Percentiles rank a stretch among this genome's conserved stretches.
phyloP scores from a whole-genome alignment of 2,797 vertebrate genomes.

The Gobionotothen gibberifrons region DNA sequence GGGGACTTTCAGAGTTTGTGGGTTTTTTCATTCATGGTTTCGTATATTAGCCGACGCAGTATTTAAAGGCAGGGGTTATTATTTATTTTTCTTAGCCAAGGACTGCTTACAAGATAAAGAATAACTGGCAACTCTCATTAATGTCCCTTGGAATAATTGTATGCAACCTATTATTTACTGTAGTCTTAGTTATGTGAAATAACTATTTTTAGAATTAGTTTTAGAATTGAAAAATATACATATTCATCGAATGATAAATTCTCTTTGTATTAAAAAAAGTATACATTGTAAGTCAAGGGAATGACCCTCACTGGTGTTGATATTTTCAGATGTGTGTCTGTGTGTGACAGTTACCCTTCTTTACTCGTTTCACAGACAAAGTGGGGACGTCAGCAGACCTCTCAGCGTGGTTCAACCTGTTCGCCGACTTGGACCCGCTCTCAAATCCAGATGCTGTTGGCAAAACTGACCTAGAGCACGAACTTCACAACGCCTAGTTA shows the following conservation, averaged over 20 bases:
- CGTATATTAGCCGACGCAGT: not conserved
- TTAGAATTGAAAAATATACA: too few relatives aligned
- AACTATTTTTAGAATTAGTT: too few relatives aligned
- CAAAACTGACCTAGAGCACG: slow-evolving; percentile 89
- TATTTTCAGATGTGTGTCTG: not conserved
- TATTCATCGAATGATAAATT: too few relatives aligned
- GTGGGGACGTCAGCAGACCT: slow-evolving; percentile 81
- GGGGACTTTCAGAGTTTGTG: slow-evolving; percentile 13
- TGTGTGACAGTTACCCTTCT: not conserved
- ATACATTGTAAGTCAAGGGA: too few relatives aligned
- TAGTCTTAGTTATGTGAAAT: too few relatives aligned
- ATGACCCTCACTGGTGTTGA: too few relatives aligned
- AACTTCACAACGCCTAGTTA: slow-evolving; percentile 92
- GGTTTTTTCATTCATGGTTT: slow-evolving; percentile 36
- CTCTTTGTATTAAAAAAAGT: too few relatives aligned
- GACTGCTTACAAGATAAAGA: too few relatives aligned
- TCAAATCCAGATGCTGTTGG: slow-evolving; percentile 89
- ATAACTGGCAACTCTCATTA: too few relatives aligned
- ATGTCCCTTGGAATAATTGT: too few relatives aligned
- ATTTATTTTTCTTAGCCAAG: too few relatives aligned
- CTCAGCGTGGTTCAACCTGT: slow-evolving; percentile 88
- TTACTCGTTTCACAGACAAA: slow-evolving; percentile 73
- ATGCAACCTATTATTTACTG: too few relatives aligned
- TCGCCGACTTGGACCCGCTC: slow-evolving; percentile 88
- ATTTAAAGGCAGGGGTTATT: not conserved